Percentiles rank a stretch among this genome's conserved stretches.
Evolutionary conservation across 1,140 invertebrate genomes (phyloP).

Genomic region (Zelostemma sp.): DNA sequence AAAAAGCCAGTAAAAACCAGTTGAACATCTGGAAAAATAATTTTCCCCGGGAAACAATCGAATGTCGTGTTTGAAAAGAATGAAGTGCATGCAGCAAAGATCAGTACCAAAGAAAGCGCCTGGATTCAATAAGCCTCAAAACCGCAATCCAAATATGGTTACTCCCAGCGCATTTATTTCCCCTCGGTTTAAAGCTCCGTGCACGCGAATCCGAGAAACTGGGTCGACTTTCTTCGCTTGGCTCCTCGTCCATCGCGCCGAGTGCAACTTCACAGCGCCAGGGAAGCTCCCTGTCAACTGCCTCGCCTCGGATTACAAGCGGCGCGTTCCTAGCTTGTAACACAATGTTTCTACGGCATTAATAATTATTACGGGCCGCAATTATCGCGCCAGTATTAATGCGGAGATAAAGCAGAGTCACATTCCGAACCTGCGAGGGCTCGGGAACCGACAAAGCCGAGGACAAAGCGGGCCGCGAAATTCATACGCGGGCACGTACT

Average conservation of each 20-base stretch:
- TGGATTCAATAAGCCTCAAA: not conserved
- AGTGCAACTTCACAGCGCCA: not conserved
- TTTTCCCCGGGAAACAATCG: not conserved
- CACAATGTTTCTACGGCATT: conserved; percentile 36
- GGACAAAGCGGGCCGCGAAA: conserved; percentile 11
- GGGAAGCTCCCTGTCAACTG: not conserved
- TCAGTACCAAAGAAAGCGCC: not conserved
- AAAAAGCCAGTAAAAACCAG: no score
- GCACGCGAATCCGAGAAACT: conserved; percentile 18
- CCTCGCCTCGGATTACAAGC: conserved; percentile 28
- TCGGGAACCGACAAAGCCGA: conserved; percentile 8
- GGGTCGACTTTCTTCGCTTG: conserved; percentile 31
- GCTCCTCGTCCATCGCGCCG: conserved; percentile 8
- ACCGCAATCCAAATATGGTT: not conserved
- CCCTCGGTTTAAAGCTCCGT: not conserved
- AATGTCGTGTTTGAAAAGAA: not conserved
- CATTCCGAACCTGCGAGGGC: conserved; percentile 15
- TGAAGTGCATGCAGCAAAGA: not conserved
- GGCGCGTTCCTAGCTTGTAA: conserved; percentile 22
- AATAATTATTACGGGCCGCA: conserved; percentile 40
- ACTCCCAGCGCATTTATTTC: not conserved
- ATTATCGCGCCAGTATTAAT: conserved; percentile 30
- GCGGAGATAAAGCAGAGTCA: conserved; percentile 26
- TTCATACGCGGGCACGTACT: conserved; percentile 16
- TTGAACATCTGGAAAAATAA: no score